Evolutionary conservation across 2,888 invertebrate species (phyloP).

Genomic region (Orthosia incerta): DNA sequence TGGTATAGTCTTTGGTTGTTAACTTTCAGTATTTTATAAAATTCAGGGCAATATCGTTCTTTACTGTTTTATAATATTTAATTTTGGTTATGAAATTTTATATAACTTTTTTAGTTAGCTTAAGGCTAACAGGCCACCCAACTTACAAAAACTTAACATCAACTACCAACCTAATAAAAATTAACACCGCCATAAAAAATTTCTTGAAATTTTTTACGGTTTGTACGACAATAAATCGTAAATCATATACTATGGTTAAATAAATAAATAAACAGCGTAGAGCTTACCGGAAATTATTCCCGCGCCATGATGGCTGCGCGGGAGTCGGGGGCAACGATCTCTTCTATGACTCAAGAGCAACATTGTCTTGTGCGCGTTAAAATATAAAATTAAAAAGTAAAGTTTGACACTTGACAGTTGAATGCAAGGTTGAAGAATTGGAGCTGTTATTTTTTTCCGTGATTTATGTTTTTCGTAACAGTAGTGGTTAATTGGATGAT

Average conservation of each 20-base stretch:
- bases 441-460: slow-evolving; percentile 15
- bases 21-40: background rate
- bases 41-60: background rate
- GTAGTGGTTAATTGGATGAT: background rate
- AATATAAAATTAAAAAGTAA: slow-evolving; percentile 53
- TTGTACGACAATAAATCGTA: slow-evolving; percentile 43
- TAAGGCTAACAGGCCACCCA: slow-evolving; percentile 26
- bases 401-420: slow-evolving; percentile 40
- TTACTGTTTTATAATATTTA: too few species aligned
- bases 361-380: slow-evolving; percentile 69
- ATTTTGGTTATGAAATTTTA: slow-evolving; percentile 1
- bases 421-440: slow-evolving; percentile 22
- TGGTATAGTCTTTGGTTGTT: background rate
- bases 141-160: slow-evolving; percentile 8
- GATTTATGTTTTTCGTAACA: slow-evolving; percentile 9
- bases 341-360: slow-evolving; percentile 79
- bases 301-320: slow-evolving; percentile 76
- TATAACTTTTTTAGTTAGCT: background rate
- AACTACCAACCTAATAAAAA: slow-evolving; percentile 43
- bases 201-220: slow-evolving; percentile 42
- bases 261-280: slow-evolving; percentile 65
- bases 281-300: slow-evolving; percentile 74
- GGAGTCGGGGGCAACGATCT: slow-evolving; percentile 85
- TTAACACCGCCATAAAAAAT: slow-evolving; percentile 43
- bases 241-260: slow-evolving; percentile 54